Evolutionary conservation across 2,113 vertebrate genomes (phyloP).

Genomic region (Bothrops jararaca): DNA sequence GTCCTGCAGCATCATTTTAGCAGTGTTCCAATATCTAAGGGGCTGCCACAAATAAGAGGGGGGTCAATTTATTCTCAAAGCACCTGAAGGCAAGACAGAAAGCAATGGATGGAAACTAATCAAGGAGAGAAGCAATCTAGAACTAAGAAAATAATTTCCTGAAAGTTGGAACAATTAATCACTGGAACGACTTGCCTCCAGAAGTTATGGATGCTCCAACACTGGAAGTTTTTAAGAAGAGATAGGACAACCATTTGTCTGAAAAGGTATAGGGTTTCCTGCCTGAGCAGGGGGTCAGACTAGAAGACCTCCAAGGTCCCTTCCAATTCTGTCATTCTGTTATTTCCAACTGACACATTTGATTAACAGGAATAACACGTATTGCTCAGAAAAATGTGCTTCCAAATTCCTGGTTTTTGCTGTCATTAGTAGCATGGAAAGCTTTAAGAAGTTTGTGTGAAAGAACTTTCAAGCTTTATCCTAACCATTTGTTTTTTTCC

Average conservation of each 20-base stretch:
- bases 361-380: neutral
- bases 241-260: neutral
- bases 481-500: neutral
- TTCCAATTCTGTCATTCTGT: neutral
- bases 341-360: neutral
- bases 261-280: no score
- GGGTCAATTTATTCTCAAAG: neutral
- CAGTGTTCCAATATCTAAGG: neutral
- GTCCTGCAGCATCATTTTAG: neutral
- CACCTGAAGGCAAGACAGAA: neutral
- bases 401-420: neutral
- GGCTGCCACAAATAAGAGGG: neutral
- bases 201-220: neutral
- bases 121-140: neutral
- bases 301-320: neutral
- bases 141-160: neutral
- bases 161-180: neutral
- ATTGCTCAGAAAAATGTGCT: neutral
- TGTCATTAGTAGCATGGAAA: neutral
- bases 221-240: neutral
- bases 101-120: neutral
- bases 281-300: no score
- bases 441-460: no score
- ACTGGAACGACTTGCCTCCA: no score
- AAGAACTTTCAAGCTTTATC: neutral